A percentile compares a stretch with the other conserved stretches of the same genome.
phyloP scores from a whole-genome alignment of 2,888 invertebrate species.

The Drosophila mimetica region DNA sequence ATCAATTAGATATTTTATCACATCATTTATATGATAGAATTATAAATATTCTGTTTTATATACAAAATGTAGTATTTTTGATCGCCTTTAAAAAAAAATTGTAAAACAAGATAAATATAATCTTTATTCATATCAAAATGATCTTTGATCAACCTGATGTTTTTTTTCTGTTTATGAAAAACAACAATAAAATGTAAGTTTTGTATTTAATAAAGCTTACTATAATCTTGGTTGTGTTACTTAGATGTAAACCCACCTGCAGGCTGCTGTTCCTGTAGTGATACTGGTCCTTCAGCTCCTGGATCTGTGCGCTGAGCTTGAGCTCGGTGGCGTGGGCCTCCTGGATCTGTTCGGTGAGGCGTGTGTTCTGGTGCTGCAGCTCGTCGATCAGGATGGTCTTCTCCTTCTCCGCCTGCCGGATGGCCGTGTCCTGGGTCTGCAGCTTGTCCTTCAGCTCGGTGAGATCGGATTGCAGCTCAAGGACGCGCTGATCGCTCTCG shows the following conservation, averaged over 20 bases:
- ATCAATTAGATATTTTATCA: too few relatives aligned
- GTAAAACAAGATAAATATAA: too few relatives aligned
- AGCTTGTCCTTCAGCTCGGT: conserved; percentile 91
- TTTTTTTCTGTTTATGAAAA: too few relatives aligned
- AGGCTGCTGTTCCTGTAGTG: conserved; percentile 91
- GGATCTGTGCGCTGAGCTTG: conserved; percentile 91
- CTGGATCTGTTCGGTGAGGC: conserved; percentile 93
- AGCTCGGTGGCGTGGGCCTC: conserved; percentile 92
- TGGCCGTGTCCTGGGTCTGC: conserved; percentile 86
- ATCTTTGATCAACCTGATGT: too few relatives aligned
- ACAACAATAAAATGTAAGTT: too few relatives aligned
- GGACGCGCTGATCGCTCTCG: conserved; percentile 93
- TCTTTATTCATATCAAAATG: too few relatives aligned
- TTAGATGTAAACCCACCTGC: conserved; percentile 83
- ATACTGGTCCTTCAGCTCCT: conserved; percentile 93
- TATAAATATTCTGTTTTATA: too few relatives aligned
- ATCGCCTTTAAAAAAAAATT: too few relatives aligned
- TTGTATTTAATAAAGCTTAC: too few relatives aligned
- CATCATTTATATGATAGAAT: too few relatives aligned
- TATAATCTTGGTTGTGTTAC: too few relatives aligned
- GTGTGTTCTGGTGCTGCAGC: conserved; percentile 94
- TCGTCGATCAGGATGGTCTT: conserved; percentile 92
- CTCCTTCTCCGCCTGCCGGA: conserved; percentile 88
- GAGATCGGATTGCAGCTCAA: conserved; percentile 95
- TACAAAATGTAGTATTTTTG: too few relatives aligned